Conservation (phyloP, 2,888 invertebrate genomes). For the Ectropis crepuscularia region DNA sequence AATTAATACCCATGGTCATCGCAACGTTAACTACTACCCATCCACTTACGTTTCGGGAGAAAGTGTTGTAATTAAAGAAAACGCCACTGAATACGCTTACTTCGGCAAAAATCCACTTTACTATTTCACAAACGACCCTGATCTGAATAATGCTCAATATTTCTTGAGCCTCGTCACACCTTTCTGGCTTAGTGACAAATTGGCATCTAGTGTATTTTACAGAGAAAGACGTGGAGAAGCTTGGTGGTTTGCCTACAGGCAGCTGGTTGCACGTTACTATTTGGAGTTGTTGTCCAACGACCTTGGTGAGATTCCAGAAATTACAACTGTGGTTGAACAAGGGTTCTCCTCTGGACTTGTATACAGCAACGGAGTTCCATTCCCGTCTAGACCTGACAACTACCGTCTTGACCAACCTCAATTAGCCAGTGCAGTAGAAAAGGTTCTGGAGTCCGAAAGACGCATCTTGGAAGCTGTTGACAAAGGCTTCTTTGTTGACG, state of each 20-base stretch:
- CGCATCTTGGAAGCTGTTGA: slow-evolving; percentile 87
- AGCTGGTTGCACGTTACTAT: slow-evolving; percentile 89
- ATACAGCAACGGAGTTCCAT: slow-evolving; percentile 87
- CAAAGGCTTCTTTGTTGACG: slow-evolving; percentile 75
- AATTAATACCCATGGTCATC: slow-evolving; percentile 76
- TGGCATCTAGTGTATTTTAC: slow-evolving; percentile 71
- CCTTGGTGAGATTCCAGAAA: slow-evolving; percentile 86
- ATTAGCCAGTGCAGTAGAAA: slow-evolving; percentile 67
- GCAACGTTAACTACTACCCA: slow-evolving; percentile 60
- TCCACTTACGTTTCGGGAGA: slow-evolving; percentile 69
- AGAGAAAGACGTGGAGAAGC: slow-evolving; percentile 84
- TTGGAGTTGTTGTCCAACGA: slow-evolving; percentile 90
- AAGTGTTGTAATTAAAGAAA: slow-evolving; percentile 84
- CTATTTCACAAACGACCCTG: slow-evolving; percentile 90
- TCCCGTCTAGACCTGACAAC: slow-evolving; percentile 86
- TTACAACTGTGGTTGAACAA: slow-evolving; percentile 82
- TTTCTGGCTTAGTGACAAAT: slow-evolving; percentile 85
- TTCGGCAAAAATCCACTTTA: slow-evolving; percentile 81
- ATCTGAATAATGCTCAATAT: slow-evolving; percentile 87
- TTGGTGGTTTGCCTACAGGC: slow-evolving; percentile 85
- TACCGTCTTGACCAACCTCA: slow-evolving; percentile 78
- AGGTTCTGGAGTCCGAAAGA: slow-evolving; percentile 80
- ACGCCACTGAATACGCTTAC: slow-evolving; percentile 85
- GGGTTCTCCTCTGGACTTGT: slow-evolving; percentile 87
- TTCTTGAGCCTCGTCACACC: slow-evolving; percentile 86